A percentile compares a stretch with the other conserved stretches of the same genome.
Conservation (phyloP, 2,113 vertebrate genomes). For the Bos taurus region ARS-UCD2.0 NC_037356.1:20600001-20600500, state of each 20-base stretch:
- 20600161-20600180: not conserved
- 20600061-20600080: not conserved
- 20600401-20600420: not conserved
- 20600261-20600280: not conserved
- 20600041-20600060: not conserved
- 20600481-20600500: not conserved
- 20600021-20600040: not conserved
- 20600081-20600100: not conserved
- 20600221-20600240: not conserved
- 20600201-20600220: not conserved
- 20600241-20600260: not conserved
- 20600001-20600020: not conserved
- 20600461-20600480: not conserved
- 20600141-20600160: not conserved
- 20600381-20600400: not conserved
- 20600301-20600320: not conserved
- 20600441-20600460: not conserved
- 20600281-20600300: not conserved
- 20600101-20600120: not conserved
- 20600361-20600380: not conserved
- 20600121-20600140: not conserved
- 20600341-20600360: not conserved
- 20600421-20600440: not conserved
- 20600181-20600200: not conserved
- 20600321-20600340: not conserved